Conservation (phyloP, 1,140 invertebrate species). For the Zaprionus lachaisei region DNA sequence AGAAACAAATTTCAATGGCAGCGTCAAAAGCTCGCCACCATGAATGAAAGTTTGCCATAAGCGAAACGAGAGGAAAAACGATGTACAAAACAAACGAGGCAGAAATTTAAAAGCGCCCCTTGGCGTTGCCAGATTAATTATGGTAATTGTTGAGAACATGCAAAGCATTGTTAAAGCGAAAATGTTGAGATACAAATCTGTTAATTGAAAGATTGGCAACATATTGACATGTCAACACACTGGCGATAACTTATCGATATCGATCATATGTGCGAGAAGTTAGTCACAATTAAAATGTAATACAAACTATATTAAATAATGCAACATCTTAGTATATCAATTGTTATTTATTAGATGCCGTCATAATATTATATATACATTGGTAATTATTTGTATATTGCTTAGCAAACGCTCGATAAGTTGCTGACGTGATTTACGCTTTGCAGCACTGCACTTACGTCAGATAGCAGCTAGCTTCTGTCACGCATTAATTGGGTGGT, state of each 20-base stretch:
- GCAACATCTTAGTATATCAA: background rate
- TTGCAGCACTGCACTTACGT: background rate
- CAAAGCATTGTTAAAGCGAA: background rate
- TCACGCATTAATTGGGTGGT: background rate
- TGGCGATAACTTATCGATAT: slow-evolving; percentile 1
- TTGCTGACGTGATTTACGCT: background rate
- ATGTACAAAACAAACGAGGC: slow-evolving; percentile 44
- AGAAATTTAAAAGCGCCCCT: slow-evolving; percentile 13
- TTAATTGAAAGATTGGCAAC: background rate
- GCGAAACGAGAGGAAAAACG: slow-evolving; percentile 53
- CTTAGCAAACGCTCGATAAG: background rate
- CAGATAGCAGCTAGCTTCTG: slow-evolving; percentile 5
- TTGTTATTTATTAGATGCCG: background rate
- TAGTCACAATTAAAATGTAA: background rate
- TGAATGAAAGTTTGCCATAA: slow-evolving; percentile 61
- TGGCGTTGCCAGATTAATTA: slow-evolving; percentile 19
- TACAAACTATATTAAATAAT: background rate
- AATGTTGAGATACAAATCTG: background rate
- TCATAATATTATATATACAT: background rate
- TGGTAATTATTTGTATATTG: no score
- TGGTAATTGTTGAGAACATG: background rate
- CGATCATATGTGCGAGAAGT: background rate
- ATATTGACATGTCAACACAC: background rate
- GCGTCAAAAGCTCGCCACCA: slow-evolving; percentile 58
- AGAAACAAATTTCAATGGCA: slow-evolving; percentile 74